Percentiles rank a stretch among this genome's conserved stretches.
These are phyloP conservation scores for Phyllopteryx taeniolatus DNA, from an alignment of 2,113 vertebrate species.

Conservation along the genomic window DNA sequence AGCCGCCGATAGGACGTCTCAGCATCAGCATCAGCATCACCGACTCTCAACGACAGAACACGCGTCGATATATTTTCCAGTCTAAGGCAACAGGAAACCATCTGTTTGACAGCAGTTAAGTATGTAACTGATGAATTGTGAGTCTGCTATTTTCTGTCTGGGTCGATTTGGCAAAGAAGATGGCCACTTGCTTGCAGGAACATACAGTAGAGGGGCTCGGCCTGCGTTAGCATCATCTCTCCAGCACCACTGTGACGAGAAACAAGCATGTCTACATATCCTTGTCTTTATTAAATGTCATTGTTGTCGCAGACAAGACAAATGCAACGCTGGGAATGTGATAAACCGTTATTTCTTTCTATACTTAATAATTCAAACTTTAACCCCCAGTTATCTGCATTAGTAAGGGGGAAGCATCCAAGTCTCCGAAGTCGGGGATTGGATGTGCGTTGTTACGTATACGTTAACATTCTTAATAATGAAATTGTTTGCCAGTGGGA, in stretches of 20 bases:
- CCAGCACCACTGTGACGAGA: background rate
- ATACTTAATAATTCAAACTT: background rate
- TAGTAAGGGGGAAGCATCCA: background rate
- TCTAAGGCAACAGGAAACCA: background rate
- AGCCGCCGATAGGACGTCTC: constrained; percentile 40
- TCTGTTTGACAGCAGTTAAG: constrained; percentile 18
- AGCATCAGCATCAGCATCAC: constrained; percentile 47
- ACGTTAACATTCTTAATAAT: no score
- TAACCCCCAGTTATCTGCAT: background rate
- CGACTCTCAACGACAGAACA: constrained; percentile 21
- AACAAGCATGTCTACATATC: background rate
- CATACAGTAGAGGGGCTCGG: constrained; percentile 26
- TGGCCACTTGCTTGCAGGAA: constrained; percentile 13
- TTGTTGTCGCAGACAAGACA: no score
- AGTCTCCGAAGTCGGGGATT: no score
- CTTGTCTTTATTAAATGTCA: background rate
- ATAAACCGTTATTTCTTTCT: background rate
- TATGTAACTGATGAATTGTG: constrained; percentile 5
- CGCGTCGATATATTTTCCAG: background rate
- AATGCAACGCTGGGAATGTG: background rate
- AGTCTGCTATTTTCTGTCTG: background rate
- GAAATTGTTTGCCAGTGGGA: no score
- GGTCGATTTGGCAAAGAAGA: background rate
- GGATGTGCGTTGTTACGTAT: no score
- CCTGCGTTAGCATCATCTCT: constrained; percentile 35